Evolutionary conservation across 53 echinoderm and acorn worm species (phyloP), one percentile per base, ranked within the genome.

Genomic region (Stichopus horrens): DNA sequence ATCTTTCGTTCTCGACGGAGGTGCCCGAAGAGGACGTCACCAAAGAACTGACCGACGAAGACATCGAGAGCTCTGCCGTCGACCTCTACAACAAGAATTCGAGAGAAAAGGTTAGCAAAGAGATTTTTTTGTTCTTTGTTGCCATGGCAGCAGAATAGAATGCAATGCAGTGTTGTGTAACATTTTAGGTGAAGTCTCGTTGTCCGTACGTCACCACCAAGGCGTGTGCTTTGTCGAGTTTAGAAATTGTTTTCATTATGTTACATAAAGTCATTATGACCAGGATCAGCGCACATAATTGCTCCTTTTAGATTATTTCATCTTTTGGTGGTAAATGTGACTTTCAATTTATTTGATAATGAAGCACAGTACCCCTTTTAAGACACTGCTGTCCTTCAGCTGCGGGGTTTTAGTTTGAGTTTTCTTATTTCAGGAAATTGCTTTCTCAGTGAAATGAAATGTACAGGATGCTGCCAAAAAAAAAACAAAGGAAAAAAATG

Each of bases 11-110:
- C 54, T 86, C 90, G 5, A 65, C 90, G 13, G 87, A 90, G 52
- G 88, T 68, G 74, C 73, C n/a, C 55, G 80, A 65, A 11, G 89
- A 89, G 19, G 91, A 91, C 6, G 73, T 55, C 13, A 76, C 73
- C 55, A 67, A 51, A 22, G 84, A 83, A 5, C 16, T 88, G 3
- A 57, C 73, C 1, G 87, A 81, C 13, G 83, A 89, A 55, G 87
- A 79, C 18, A 95, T 97, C 78, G 97, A 97, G 75, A 92, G 92
- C 16, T 97, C 97, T 23, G 97, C 97, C 9, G 97, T 97, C 4
- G 97, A 97, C 63, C 91, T 97, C 16, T 95, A 97, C 86, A 97
- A 97, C 92, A 97, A 97, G 88, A 95, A 95, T 86, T 93, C 93
- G 23, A 92, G 97, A 68, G 97, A 97, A 6, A 93, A 95, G 94